Evolutionary conservation across 35 echinoderm and acorn worm genomes (phyloP), one percentile per base, ranked within the genome.

Genomic region (Strongylocentrotus purpuratus): DNA sequence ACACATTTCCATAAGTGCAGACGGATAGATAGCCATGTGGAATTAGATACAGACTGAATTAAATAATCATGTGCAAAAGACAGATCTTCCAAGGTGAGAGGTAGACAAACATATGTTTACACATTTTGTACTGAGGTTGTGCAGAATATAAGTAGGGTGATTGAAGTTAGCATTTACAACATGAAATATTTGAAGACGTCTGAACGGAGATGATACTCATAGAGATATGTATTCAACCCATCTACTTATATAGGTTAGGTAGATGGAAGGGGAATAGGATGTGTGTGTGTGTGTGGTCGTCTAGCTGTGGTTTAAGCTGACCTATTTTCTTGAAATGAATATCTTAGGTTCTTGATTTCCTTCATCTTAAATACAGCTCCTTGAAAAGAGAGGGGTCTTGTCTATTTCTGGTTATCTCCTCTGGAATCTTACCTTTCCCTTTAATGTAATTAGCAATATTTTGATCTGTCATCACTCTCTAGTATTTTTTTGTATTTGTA

Each of bases 291-390:
- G 87, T 89, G 87, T 89, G 45, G 33, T 89, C 33, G 87, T 33
- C 33, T 89, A 31, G 15, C 15, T 89, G 87, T 89, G 87, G 87
- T 89, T 89, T 46, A 17, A 46, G 32, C 87, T 89, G 87, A 89
- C 87, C 87, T 89, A 89, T 89, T 89, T 89, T 89, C 87, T 89
- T 89, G 87, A 41, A 89, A 89, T 89, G 87, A 89, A 89, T 89
- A 33, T 89, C 65, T 89, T 7, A 20, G 32, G 32, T 89, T 89
- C 87, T 89, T 89, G 31, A 41, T 89, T 33, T 89, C 45, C 33
- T 15, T 89, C 33, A 31, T 46, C 87, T 89, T 45, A 10, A 89
- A 89, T 89, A 78, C 65, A 28, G 20, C 65, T 70, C 15, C 61
- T 78, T 78, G 65, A 78, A 78, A 78, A 78, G 18, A n/a, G 28